Evolutionary conservation across 2,888 invertebrate genomes (phyloP), one percentile per base, ranked within the genome.

Genomic region (Lasioglossum lativentre): DNA sequence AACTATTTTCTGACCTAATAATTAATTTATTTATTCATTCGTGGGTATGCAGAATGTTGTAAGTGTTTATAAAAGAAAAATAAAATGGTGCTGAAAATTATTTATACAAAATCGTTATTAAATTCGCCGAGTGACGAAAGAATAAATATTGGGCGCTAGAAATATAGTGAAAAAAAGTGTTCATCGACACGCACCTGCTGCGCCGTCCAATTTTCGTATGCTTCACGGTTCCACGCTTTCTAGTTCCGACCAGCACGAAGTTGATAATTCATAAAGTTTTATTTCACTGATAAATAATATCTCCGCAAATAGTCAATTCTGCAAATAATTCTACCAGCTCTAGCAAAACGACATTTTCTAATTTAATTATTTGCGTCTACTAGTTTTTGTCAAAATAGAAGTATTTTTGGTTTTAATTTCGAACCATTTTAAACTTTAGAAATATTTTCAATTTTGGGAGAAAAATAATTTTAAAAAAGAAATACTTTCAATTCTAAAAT

Each of bases 271-370:
- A 34, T 66, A 8, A 19, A 66, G 66, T 66, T 66, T 66, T 66
- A 66, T 66, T 66, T 66, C 66, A 34, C 30, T 66, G 66, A 34
- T 66, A 66, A 66, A 66, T 66, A 34, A 66, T 19, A 66, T 34
- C 34, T 34, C 30, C 5, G 59, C 14, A 5, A 14, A 59, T 27
- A 12, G 27, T 27, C 27, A 14, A 14, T 27, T 27, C 59, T 5
- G 14, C 27, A 30, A 27, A 59, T 6, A 27, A 30, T 59, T 30
- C 59, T 1, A 59, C 5, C 27, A 12, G 14, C 10, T 52, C 27
- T 27, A 27, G 5, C 27, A 1, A 16, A 27, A 27, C 16, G 5
- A 59, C 27, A 59, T n/a, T 52, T 23, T 52, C 23, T 8, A 0
- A 23, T 52, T 52, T 52, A 52, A 52, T 23, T 52, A 52, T 52